A percentile compares a stretch with the other conserved stretches of the same genome.
Conservation (phyloP, 2,113 vertebrate genomes). For the Tapirus terrestris region DNA sequence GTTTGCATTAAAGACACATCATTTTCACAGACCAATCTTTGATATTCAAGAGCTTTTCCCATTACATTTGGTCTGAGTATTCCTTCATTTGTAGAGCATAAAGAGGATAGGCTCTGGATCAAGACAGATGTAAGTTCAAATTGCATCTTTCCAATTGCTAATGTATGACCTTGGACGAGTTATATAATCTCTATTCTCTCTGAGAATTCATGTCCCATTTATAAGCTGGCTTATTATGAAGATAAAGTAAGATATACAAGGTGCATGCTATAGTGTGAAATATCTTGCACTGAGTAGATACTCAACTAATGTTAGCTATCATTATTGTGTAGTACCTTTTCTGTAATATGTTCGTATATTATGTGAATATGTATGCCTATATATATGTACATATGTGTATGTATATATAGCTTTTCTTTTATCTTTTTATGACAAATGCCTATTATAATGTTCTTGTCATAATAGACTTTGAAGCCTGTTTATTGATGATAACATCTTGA, state of each 20-base stretch:
- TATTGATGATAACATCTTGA: neutral
- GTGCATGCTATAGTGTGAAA: neutral
- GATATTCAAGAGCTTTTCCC: neutral
- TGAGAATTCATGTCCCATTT: neutral
- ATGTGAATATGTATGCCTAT: neutral
- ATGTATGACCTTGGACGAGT: neutral
- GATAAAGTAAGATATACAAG: neutral
- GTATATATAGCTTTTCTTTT: neutral
- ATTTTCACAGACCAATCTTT: neutral
- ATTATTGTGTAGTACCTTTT: neutral
- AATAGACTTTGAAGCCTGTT: neutral
- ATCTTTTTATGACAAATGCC: neutral
- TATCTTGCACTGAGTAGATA: neutral
- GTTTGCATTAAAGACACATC: neutral
- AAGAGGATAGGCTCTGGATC: neutral
- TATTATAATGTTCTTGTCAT: neutral
- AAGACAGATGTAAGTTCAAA: neutral
- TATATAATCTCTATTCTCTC: neutral
- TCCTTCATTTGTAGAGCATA: neutral
- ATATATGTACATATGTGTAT: neutral
- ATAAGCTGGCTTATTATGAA: constrained; percentile 1
- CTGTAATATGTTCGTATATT: neutral
- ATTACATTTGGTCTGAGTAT: neutral
- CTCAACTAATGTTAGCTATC: neutral
- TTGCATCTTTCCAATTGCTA: neutral